These are phyloP conservation scores for Phyllotis vaccarum DNA, from an alignment of 2,797 vertebrate genomes.

Conservation along the genomic window DNA sequence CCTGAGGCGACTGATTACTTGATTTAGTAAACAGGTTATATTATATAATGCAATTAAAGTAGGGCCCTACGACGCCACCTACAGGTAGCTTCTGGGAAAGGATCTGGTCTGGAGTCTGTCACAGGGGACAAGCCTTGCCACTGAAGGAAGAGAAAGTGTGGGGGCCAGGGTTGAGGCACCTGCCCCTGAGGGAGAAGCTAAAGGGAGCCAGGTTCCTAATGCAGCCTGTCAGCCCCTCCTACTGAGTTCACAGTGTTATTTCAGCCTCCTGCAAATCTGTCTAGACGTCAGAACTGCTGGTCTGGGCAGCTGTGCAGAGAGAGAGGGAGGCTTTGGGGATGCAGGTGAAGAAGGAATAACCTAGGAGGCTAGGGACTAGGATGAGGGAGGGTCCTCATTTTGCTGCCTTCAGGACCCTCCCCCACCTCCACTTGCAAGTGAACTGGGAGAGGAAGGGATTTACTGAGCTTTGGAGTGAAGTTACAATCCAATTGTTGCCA, in stretches of 20 bases:
- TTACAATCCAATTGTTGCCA: background rate
- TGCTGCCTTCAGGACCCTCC: background rate
- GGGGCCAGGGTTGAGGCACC: accelerated
- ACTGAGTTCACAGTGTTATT: constrained; percentile 76
- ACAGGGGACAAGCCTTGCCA: background rate
- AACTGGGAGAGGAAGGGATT: background rate
- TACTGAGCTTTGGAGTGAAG: background rate
- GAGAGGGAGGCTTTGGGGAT: background rate
- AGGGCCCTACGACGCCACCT: constrained; percentile 85
- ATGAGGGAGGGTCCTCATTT: background rate
- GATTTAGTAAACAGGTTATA: constrained; percentile 82
- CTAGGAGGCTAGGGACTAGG: background rate
- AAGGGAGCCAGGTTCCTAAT: constrained; percentile 66
- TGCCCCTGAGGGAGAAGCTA: constrained; percentile 66
- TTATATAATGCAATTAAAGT: constrained; percentile 78
- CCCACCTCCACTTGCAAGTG: background rate
- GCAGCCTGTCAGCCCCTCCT: constrained; percentile 63
- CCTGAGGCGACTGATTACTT: constrained; percentile 77
- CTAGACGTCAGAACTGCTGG: constrained; percentile 62
- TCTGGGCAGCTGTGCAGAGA: constrained; percentile 45
- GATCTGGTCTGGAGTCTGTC: background rate
- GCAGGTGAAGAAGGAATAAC: background rate
- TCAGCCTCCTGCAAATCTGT: constrained; percentile 78
- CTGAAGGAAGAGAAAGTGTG: background rate
- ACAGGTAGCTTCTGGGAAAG: constrained; percentile 75